These are phyloP conservation scores for Trichonephila clavata DNA, from an alignment of 1,140 invertebrate genomes.

Conservation along the genomic window DNA sequence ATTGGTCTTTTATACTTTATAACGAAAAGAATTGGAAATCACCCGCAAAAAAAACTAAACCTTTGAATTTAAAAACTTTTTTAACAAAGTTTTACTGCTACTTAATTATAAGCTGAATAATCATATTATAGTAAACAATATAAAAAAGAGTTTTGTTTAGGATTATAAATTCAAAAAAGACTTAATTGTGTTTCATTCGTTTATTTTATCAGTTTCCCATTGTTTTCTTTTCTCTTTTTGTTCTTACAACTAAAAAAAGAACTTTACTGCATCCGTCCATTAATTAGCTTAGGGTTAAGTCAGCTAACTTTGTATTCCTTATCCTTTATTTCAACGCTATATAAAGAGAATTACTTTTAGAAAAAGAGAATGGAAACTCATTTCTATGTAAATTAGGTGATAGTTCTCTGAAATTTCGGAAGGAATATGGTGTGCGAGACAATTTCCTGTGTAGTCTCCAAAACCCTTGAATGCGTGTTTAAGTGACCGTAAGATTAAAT, in stretches of 20 bases:
- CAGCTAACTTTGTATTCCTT: slow-evolving; percentile 2
- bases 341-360: neutral
- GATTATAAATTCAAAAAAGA: no score
- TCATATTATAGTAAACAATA: no score
- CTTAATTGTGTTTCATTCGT: no score
- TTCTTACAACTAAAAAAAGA: neutral
- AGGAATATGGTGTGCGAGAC: slow-evolving; percentile 14
- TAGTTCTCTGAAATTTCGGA: neutral
- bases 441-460: slow-evolving; percentile 15
- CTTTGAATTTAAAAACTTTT: no score
- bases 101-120: no score
- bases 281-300: neutral
- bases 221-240: neutral
- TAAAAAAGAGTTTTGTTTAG: no score
- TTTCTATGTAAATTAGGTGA: slow-evolving; percentile 55
- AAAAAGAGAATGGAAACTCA: neutral
- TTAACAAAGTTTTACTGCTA: no score
- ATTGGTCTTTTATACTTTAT: no score
- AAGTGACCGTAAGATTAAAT: slow-evolving; percentile 43
- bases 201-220: neutral
- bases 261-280: neutral
- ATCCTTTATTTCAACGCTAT: neutral
- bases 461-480: slow-evolving; percentile 7
- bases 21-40: no score
- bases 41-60: no score